Evolutionary conservation across 2,797 vertebrate genomes (phyloP).

Genomic region (Danionella dracula): DNA sequence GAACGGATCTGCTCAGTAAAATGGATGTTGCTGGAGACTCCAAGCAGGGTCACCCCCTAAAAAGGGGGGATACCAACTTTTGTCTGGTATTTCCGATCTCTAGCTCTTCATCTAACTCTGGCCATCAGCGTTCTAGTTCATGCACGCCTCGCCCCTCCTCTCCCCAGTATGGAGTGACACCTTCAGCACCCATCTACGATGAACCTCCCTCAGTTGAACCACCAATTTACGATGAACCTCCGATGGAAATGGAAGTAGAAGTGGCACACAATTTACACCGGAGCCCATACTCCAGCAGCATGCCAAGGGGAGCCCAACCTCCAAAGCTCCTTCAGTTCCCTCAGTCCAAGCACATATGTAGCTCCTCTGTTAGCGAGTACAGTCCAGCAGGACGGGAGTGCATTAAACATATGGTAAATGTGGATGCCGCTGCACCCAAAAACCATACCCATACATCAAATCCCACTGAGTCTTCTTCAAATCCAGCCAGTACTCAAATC

Average conservation of each 20-base stretch:
- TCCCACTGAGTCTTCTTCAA: slow-evolving; percentile 4
- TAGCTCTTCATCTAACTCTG: slow-evolving; percentile 43
- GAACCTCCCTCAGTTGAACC: slow-evolving; percentile 68
- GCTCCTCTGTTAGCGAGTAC: slow-evolving; percentile 66
- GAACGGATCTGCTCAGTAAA: slow-evolving; percentile 47
- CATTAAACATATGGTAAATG: slow-evolving; percentile 77
- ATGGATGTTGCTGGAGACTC: slow-evolving; percentile 50
- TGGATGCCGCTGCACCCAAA: slow-evolving; percentile 57
- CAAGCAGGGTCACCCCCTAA: slow-evolving; percentile 66
- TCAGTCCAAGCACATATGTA: slow-evolving; percentile 62
- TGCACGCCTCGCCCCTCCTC: slow-evolving; percentile 59
- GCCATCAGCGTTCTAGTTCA: slow-evolving; percentile 50
- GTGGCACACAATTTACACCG: slow-evolving; percentile 39
- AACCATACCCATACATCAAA: slow-evolving; percentile 1
- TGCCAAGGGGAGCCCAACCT: slow-evolving; percentile 53
- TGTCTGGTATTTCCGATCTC: slow-evolving; percentile 59
- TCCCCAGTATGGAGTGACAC: slow-evolving; percentile 62
- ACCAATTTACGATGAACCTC: slow-evolving; percentile 75
- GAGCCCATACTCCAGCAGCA: slow-evolving; percentile 53
- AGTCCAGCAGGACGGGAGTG: slow-evolving; percentile 74
- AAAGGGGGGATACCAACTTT: slow-evolving; percentile 67
- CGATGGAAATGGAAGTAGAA: slow-evolving; percentile 71
- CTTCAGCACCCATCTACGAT: slow-evolving; percentile 69
- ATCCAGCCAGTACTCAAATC: neutral
- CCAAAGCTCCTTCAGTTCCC: slow-evolving; percentile 67